A percentile compares a stretch with the other conserved stretches of the same genome.
phyloP scores from a whole-genome alignment of 1,140 invertebrate genomes.

The Drosophila sturtevanti region DNA sequence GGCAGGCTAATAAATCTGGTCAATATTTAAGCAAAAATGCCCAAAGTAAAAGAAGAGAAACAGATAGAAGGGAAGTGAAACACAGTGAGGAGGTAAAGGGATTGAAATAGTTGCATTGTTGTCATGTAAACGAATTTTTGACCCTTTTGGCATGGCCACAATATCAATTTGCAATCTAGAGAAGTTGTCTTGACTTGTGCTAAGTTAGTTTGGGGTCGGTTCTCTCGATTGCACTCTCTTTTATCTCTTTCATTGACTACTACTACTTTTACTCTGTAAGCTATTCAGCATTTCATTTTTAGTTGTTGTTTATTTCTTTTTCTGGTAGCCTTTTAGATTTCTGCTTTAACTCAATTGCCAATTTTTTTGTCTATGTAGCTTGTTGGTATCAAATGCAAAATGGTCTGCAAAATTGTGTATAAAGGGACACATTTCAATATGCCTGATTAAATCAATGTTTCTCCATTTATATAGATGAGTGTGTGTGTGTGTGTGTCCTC shows the following conservation, averaged over 20 bases:
- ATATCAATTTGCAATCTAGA: constrained; percentile 65
- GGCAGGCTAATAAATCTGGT: constrained; percentile 51
- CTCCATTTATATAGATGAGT: background rate
- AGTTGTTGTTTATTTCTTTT: constrained; percentile 20
- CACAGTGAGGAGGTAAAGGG: background rate
- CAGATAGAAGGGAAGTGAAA: background rate
- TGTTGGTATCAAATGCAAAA: constrained; percentile 61
- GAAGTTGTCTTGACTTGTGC: background rate
- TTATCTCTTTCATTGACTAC: constrained; percentile 57
- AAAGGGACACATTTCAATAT: constrained; percentile 63
- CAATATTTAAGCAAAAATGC: constrained; percentile 42
- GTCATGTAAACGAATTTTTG: constrained; percentile 55
- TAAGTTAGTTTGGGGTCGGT: constrained; percentile 53
- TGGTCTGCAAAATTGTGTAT: constrained; percentile 58
- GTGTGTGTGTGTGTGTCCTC: constrained; percentile 10
- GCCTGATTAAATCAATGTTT: constrained; percentile 47
- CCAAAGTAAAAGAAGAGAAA: constrained; percentile 9
- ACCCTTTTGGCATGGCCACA: constrained; percentile 31
- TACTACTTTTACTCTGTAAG: constrained; percentile 45
- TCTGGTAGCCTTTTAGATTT: constrained; percentile 44
- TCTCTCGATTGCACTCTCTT: constrained; percentile 68
- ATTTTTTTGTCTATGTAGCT: constrained; percentile 48
- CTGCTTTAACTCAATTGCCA: constrained; percentile 38
- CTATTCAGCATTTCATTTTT: constrained; percentile 15
- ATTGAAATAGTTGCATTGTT: constrained; percentile 57